A percentile compares a stretch with the other conserved stretches of the same genome.
Evolutionary conservation across 2,113 vertebrate genomes (phyloP).

Genomic region (Chitala chitala): DNA sequence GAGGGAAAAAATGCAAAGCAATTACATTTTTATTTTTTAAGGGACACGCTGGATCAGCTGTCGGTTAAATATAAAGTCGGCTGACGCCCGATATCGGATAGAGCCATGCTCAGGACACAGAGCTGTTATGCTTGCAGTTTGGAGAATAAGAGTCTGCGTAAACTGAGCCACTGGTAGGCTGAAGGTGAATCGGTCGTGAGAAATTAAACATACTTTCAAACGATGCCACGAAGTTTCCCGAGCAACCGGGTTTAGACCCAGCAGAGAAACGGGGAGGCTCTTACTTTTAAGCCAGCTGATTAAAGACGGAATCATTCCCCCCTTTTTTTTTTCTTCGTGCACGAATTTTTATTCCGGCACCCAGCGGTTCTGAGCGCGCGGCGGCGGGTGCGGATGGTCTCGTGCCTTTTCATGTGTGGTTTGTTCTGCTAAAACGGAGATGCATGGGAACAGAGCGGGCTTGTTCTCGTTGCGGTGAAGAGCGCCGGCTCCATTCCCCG

Average conservation of each 20-base stretch:
- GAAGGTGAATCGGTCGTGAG: conserved; percentile 18
- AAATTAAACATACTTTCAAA: conserved; percentile 1
- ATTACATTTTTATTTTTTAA: too few species aligned
- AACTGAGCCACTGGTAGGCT: background rate
- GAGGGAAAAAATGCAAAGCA: too few species aligned
- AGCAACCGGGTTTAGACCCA: background rate
- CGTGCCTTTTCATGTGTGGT: background rate
- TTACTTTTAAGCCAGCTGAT: too few species aligned
- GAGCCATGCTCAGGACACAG: too few species aligned
- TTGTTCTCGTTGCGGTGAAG: conserved; percentile 7
- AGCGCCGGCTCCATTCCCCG: conserved; percentile 53
- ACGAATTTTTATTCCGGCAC: conserved; percentile 20
- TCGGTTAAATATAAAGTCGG: too few species aligned
- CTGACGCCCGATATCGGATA: too few species aligned
- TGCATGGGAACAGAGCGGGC: conserved; percentile 31
- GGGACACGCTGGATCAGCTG: too few species aligned
- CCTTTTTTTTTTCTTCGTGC: conserved; percentile 3
- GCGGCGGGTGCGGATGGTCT: background rate
- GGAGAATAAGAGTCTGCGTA: background rate
- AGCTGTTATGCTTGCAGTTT: background rate
- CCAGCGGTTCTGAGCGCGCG: background rate
- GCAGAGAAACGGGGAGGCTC: background rate
- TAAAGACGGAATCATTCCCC: background rate
- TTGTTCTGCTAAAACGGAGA: conserved; percentile 6
- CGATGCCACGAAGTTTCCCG: background rate